Percentiles rank a stretch among this genome's conserved stretches.
Evolutionary conservation across 2,797 vertebrate species (phyloP).

Genomic region (Chiroxiphia lanceolata): DNA sequence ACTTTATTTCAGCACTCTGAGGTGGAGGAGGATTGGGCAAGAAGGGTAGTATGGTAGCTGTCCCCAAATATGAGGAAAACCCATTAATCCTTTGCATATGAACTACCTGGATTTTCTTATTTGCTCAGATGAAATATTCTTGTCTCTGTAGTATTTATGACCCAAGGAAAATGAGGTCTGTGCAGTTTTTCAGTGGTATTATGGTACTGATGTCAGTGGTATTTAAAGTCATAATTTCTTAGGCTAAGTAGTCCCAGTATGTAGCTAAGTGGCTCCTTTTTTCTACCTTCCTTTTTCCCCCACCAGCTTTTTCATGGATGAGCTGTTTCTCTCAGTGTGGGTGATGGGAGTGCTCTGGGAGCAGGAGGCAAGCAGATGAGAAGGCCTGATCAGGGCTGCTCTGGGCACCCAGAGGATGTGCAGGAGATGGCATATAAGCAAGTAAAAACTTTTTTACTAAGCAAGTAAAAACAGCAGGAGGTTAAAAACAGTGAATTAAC

Average conservation of each 20-base stretch:
- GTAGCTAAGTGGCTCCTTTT: conserved; percentile 1
- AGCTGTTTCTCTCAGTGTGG: conserved; percentile 34
- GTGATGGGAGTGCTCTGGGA: not conserved
- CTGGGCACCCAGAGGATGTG: not conserved
- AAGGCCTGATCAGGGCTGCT: not conserved
- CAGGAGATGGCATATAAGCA: not conserved
- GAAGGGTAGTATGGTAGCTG: not conserved
- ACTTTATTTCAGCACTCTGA: conserved; percentile 33
- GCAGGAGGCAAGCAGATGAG: not conserved
- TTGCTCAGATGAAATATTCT: conserved; percentile 37
- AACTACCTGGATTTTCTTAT: conserved; percentile 34
- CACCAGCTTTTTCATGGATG: not conserved
- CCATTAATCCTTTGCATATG: conserved; percentile 45
- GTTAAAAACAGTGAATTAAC: not conserved
- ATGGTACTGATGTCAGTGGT: not conserved
- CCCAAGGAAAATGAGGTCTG: not conserved
- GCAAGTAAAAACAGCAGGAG: not conserved
- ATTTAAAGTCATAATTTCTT: not conserved
- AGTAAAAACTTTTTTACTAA: too few relatives aligned
- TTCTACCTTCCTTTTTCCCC: not conserved
- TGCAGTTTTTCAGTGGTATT: not conserved
- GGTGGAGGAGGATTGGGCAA: not conserved
- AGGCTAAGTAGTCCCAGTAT: conserved; percentile 8
- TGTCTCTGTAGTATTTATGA: conserved; percentile 1
- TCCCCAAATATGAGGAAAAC: conserved; percentile 15